Evolutionary conservation across 2,113 vertebrate species (phyloP).

Genomic region (Alaudala cheleensis): DNA sequence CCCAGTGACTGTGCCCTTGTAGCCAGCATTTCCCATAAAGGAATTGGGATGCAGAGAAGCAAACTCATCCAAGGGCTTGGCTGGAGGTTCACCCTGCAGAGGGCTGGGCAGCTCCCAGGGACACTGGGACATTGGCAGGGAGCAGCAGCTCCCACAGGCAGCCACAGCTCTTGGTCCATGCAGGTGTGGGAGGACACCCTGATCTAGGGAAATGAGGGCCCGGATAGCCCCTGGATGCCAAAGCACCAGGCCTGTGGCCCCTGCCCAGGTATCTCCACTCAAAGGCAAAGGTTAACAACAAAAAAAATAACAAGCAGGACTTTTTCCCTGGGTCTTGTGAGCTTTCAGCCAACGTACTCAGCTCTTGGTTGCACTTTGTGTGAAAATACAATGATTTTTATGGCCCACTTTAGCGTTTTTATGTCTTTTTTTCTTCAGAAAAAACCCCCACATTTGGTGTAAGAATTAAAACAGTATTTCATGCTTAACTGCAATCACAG

Average conservation of each 20-base stretch:
- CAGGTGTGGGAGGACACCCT: rapidly evolving
- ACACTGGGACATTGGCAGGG: rapidly evolving
- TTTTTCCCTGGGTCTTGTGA: background rate
- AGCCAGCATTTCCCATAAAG: background rate
- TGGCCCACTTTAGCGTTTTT: conserved; percentile 69
- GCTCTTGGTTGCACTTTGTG: conserved; percentile 20
- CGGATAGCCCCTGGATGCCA: background rate
- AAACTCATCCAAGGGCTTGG: rapidly evolving
- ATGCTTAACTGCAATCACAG: conserved; percentile 63
- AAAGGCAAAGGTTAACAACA: conserved; percentile 16
- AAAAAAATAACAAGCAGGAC: background rate
- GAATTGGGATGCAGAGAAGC: background rate
- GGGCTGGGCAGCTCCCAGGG: background rate
- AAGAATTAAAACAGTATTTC: conserved; percentile 77
- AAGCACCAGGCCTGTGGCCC: background rate
- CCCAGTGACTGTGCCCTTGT: rapidly evolving
- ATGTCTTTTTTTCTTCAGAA: conserved; percentile 36
- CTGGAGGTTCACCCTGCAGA: background rate
- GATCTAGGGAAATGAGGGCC: background rate
- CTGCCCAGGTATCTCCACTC: background rate
- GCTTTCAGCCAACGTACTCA: conserved; percentile 52
- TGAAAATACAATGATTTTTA: conserved; percentile 65
- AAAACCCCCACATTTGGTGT: conserved; percentile 43
- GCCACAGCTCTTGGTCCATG: background rate
- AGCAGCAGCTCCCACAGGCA: background rate